Evolutionary conservation across 1,140 invertebrate genomes (phyloP).

Genomic region (Acromyrmex charruanus): DNA sequence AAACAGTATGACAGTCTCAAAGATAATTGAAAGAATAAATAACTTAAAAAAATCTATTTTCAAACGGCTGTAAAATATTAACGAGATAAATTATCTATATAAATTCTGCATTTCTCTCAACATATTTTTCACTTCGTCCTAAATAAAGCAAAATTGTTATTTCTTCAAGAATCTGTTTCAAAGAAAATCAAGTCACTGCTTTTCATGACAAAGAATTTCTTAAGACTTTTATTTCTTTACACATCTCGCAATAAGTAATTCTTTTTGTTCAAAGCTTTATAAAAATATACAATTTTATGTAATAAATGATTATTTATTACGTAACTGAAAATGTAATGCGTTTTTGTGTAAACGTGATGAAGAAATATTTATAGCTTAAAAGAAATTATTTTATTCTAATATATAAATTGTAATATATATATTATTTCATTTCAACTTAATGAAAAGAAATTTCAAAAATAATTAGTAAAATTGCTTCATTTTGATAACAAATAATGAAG

Average conservation of each 20-base stretch:
- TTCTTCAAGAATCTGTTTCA: slow-evolving; percentile 5
- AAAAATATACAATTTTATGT: background rate
- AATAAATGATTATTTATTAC: background rate
- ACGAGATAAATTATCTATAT: background rate
- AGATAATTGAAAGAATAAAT: background rate
- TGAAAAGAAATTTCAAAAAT: background rate
- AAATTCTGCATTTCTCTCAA: background rate
- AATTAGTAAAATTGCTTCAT: background rate
- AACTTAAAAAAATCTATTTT: background rate
- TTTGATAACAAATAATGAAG: background rate
- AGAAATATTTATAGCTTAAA: too few relatives aligned
- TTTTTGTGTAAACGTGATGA: background rate
- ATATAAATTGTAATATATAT: background rate
- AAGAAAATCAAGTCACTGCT: background rate
- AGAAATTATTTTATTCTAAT: slow-evolving; percentile 3
- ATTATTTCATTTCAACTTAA: background rate
- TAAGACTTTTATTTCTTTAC: slow-evolving; percentile 35
- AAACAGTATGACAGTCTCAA: background rate
- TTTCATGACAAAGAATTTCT: slow-evolving; percentile 4
- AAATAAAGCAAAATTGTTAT: slow-evolving; percentile 16
- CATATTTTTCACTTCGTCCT: background rate
- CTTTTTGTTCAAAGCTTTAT: background rate
- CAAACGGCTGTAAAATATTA: background rate
- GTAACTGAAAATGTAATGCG: background rate
- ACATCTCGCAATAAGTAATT: slow-evolving; percentile 9